A percentile compares a stretch with the other conserved stretches of the same genome.
phyloP scores from a whole-genome alignment of 2,113 vertebrate species.

The Grantiella picta region DNA sequence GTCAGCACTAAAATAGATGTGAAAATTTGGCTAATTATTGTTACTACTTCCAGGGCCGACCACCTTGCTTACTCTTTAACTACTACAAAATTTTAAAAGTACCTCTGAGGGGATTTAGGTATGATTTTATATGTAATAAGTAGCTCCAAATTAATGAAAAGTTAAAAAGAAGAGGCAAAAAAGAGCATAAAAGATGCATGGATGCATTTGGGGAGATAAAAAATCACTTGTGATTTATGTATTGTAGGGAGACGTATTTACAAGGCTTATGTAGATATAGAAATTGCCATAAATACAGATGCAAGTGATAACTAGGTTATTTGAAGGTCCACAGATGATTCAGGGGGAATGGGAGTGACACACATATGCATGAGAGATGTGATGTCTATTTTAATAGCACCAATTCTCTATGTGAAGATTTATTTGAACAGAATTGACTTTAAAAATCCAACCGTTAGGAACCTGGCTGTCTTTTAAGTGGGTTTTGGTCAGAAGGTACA shows the following conservation, averaged over 20 bases:
- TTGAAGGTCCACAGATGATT: not conserved
- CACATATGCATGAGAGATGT: not conserved
- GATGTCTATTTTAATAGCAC: not conserved
- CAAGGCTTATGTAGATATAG: not conserved
- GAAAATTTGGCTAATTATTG: not conserved
- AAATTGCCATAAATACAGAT: not conserved
- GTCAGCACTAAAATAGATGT: not conserved
- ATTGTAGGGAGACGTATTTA: not conserved
- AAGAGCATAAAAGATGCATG: not conserved
- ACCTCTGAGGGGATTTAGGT: not conserved
- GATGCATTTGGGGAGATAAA: not conserved
- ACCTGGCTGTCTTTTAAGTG: not conserved
- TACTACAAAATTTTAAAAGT: not conserved
- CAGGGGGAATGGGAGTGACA: not conserved
- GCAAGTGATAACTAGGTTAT: not conserved
- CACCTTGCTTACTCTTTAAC: not conserved
- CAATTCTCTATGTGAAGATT: rapidly evolving
- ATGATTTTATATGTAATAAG: not conserved
- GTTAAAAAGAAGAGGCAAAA: not conserved
- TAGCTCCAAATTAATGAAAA: not conserved
- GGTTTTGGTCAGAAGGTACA: constrained; percentile 37
- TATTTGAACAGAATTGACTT: not conserved
- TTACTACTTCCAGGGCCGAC: not conserved
- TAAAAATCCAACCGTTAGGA: not conserved
- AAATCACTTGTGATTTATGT: not conserved